Evolutionary conservation across 64 coral and sea anemone genomes (phyloP), one percentile per base, ranked within the genome.

Genomic region (Cladopsammia gracilis): DNA sequence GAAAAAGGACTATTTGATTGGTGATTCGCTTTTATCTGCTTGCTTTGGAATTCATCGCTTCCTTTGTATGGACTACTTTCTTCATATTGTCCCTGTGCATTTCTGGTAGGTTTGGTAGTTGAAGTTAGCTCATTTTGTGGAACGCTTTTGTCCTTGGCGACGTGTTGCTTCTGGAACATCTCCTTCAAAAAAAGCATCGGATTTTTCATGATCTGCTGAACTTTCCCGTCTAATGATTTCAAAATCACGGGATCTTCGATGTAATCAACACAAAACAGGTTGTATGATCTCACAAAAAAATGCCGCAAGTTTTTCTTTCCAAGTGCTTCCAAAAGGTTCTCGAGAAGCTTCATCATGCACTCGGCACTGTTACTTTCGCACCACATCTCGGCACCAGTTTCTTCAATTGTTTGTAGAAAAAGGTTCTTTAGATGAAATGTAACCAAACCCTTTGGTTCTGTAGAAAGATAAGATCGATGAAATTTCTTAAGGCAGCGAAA

Each of bases 361-460:
- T 9, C 49, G 11, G 61, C 75, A 81, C 88, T 53, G 23, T 90
- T 90, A 1, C 56, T 52, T 23, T 80, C 76, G 12, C 75, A 65
- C 88, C 88, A 90, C 62, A 81, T 79, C n/a, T 90, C 88, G 2
- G 48, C 13, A 18, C 88, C 76, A 81, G 75, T 90, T 66, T 90
- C 76, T 67, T 90, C 88, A 80, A 75, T 79, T 70, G 88, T 65
- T 77, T 65, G 79, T 3, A 90, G 43, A 23, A 90, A 79, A n/a
- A 90, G 50, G n/a, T 75, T 90, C 70, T 90, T 90, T 56, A 90
- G 79, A 58, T 90, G 88, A 77, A 90, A 90, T 19, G 75, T 90
- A 43, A 81, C 76, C 49, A 90, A 71, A 44, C 78, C 76, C 76
- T 81, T 90, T 70, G 58, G 88, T 78, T 89, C 72, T 7, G 75